Evolutionary conservation across 2,797 vertebrate species (phyloP).

Genomic region (Bradypodion pumilum): DNA sequence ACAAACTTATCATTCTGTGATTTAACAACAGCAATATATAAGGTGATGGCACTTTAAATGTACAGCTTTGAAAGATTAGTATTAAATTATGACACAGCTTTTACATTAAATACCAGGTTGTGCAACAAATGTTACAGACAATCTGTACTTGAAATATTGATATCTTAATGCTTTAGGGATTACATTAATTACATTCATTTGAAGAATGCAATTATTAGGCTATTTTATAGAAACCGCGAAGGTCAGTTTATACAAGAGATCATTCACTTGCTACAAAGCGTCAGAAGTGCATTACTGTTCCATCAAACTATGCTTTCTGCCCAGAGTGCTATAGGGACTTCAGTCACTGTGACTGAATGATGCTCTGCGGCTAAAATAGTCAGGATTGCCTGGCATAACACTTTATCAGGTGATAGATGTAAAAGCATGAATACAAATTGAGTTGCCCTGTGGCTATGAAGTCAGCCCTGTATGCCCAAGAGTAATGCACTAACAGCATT

Average conservation of each 20-base stretch:
- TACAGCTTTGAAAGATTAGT: conserved; percentile 69
- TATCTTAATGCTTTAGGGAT: conserved; percentile 64
- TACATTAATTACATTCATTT: conserved; percentile 70
- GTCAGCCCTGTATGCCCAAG: conserved; percentile 27
- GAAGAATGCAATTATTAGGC: conserved; percentile 66
- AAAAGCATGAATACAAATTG: conserved; percentile 11
- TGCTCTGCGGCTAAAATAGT: neutral
- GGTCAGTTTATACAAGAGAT: conserved; percentile 64
- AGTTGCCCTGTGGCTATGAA: conserved; percentile 10
- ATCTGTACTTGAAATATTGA: conserved; percentile 68
- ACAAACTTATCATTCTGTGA: conserved; percentile 65
- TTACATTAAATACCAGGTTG: conserved; percentile 60
- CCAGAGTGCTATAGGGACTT: neutral
- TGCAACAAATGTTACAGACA: conserved; percentile 63
- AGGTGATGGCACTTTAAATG: conserved; percentile 67
- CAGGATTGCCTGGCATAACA: neutral
- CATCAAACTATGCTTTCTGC: neutral
- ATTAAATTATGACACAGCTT: conserved; percentile 60
- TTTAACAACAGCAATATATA: conserved; percentile 66
- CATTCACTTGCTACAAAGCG: conserved; percentile 58
- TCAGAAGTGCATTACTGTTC: conserved; percentile 35
- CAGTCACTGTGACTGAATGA: neutral
- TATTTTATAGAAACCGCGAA: conserved; percentile 52
- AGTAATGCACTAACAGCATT: conserved; percentile 1
- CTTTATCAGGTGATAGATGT: conserved; percentile 30